phyloP scores from a whole-genome alignment of 1,140 invertebrate species.

The Centruroides vittatus region DNA sequence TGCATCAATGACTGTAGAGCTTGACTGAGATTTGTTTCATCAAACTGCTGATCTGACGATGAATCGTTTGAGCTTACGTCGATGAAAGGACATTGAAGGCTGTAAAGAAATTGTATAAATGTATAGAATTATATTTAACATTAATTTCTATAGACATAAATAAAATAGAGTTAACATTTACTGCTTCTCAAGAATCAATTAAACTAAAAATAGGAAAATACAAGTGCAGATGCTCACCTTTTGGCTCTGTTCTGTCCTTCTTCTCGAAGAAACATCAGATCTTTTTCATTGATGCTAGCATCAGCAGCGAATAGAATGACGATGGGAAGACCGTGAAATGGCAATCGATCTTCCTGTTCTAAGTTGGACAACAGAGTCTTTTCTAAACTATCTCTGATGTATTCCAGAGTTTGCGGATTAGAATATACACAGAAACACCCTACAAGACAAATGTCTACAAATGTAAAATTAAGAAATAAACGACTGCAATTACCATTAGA shows the following conservation, averaged over 20 bases:
- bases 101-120: slow-evolving; percentile 27
- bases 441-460: slow-evolving; percentile 3
- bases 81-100: slow-evolving; percentile 74
- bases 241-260: slow-evolving; percentile 81
- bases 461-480: not conserved
- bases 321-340: slow-evolving; percentile 73
- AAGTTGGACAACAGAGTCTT: slow-evolving; percentile 81
- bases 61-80: slow-evolving; percentile 49
- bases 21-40: slow-evolving; percentile 9
- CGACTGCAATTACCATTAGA: not conserved
- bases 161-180: too few relatives aligned
- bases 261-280: slow-evolving; percentile 61
- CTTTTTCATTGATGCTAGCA: slow-evolving; percentile 62
- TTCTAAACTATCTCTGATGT: slow-evolving; percentile 76
- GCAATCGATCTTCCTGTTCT: slow-evolving; percentile 65
- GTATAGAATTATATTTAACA: not conserved
- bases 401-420: slow-evolving; percentile 79
- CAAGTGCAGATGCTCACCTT: slow-evolving; percentile 38
- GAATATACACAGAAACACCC: slow-evolving; percentile 60
- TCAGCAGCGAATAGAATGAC: slow-evolving; percentile 82
- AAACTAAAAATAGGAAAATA: too few relatives aligned
- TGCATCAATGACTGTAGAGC: slow-evolving; percentile 11
- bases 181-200: too few relatives aligned
- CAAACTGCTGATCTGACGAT: slow-evolving; percentile 11
- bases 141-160: too few relatives aligned